A percentile compares a stretch with the other conserved stretches of the same genome.
Evolutionary conservation across 1,140 invertebrate species (phyloP).

Genomic region (Drosophila lacertosa): DNA sequence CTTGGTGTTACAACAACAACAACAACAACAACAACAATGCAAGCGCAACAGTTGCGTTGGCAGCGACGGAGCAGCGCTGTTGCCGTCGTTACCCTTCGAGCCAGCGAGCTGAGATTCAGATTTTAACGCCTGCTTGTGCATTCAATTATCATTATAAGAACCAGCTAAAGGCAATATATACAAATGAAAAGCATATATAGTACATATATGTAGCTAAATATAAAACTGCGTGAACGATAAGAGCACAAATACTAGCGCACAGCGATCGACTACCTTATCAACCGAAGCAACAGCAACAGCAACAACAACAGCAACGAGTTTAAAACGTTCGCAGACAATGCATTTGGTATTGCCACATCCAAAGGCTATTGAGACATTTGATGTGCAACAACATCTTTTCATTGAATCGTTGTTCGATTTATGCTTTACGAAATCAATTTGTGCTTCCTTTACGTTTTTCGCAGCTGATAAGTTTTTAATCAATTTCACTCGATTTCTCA

Average conservation of each 20-base stretch:
- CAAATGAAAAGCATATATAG: slow-evolving; percentile 7
- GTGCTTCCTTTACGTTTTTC: slow-evolving; percentile 23
- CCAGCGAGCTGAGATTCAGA: slow-evolving; percentile 20
- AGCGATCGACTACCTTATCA: slow-evolving; percentile 4
- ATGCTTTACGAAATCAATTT: slow-evolving; percentile 44
- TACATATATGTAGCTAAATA: background rate
- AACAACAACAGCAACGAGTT: slow-evolving; percentile 6
- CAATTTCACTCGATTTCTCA: slow-evolving; percentile 53
- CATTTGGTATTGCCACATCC: slow-evolving; percentile 63
- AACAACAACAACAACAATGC: slow-evolving; percentile 41
- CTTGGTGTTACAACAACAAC: slow-evolving; percentile 37
- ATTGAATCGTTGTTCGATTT: slow-evolving; percentile 49
- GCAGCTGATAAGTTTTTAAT: slow-evolving; percentile 61
- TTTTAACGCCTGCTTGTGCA: slow-evolving; percentile 24
- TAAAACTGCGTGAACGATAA: slow-evolving; percentile 33
- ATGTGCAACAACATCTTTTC: slow-evolving; percentile 64
- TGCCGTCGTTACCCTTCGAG: slow-evolving; percentile 14
- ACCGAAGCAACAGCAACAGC: slow-evolving; percentile 17
- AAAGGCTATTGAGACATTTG: slow-evolving; percentile 63
- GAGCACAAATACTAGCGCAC: slow-evolving; percentile 3
- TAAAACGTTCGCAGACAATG: slow-evolving; percentile 32
- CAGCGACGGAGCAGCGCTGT: slow-evolving; percentile 46
- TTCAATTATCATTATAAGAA: slow-evolving; percentile 38
- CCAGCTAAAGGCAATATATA: too few species aligned
- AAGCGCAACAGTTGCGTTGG: slow-evolving; percentile 67